Base-by-base conservation (phyloP, 2,888 invertebrate genomes). In the Taphrorychus bicolor region DNA sequence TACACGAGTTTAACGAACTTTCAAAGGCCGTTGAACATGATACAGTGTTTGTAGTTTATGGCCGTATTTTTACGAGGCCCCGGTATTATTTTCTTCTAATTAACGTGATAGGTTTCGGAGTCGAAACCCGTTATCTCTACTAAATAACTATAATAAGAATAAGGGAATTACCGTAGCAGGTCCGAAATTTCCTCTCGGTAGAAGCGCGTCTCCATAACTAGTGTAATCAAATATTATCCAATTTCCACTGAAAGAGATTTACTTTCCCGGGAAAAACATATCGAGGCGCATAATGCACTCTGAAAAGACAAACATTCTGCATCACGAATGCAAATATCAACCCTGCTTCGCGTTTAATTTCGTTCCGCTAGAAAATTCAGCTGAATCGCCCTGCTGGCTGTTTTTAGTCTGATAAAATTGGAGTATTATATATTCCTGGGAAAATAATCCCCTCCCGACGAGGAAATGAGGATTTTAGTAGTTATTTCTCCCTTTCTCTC, bases 1-100 rank as follows among this genome's bases (percentile, higher is more conserved):
- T 41, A 57, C n/a, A n/a, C 24, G 45, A 52, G 66, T 66, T 54
- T 60, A 69, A 69, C 60, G 64, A 59, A 59, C 64, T 69, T 69
- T 49, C 56, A 63, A 63, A 63, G 59, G 49, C 59, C 56, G 68
- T 54, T 21, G 64, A 59, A 59, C 64, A 63, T 51, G 51, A 4
- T 51, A 51, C 19, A 22, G 51, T 51, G 51, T 51, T 51, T 51
- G 51, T 60, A 14, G n/a, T 45, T 51, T 51, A 32, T 32, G 3
- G 32, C 3, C 32, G 32, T 3, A 32, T 3, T 2, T 32, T 45
- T 45, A 45, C 7, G 18, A 5, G 22, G 17, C 49, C 48, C 14
- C 22, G 18, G 18, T 3, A 45, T 45, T 58, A 4, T 24, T 48
- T 49, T 59, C 9, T 9, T 40, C 51, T 21, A 16, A 45, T 17